Conservation (phyloP, 2,888 invertebrate species). For the Aspidiotus destructor region DNA sequence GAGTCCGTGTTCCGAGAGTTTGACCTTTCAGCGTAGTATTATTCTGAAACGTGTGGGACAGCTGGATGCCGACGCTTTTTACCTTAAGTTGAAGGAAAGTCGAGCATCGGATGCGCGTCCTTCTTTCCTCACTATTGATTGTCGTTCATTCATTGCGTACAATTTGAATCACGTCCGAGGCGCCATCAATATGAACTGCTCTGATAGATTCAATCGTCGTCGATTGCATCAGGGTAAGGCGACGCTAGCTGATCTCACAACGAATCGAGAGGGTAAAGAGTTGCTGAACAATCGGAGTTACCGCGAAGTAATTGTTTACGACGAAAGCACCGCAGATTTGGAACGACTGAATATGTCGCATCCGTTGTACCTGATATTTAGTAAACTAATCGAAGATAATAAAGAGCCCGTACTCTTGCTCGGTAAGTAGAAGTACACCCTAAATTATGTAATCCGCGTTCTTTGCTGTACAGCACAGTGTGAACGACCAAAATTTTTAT, state of each 20-base stretch:
- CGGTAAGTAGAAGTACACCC: slow-evolving; percentile 47
- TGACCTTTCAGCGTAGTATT: slow-evolving; percentile 47
- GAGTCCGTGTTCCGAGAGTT: slow-evolving; percentile 50
- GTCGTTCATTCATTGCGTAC: slow-evolving; percentile 54
- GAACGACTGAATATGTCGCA: slow-evolving; percentile 51
- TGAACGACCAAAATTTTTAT: too few species aligned
- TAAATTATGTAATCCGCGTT: too few species aligned
- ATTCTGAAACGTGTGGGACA: slow-evolving; percentile 46
- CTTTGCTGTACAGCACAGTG: too few species aligned
- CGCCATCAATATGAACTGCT: slow-evolving; percentile 61
- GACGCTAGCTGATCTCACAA: slow-evolving; percentile 55
- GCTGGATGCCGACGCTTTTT: slow-evolving; percentile 30
- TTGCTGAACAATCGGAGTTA: slow-evolving; percentile 48
- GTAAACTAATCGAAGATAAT: slow-evolving; percentile 57
- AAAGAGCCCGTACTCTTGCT: slow-evolving; percentile 55
- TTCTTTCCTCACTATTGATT: slow-evolving; percentile 36
- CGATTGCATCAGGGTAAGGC: slow-evolving; percentile 58
- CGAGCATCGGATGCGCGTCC: slow-evolving; percentile 6
- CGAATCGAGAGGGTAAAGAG: slow-evolving; percentile 55
- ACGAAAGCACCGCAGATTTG: slow-evolving; percentile 55
- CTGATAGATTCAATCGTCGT: slow-evolving; percentile 57
- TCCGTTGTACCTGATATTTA: slow-evolving; percentile 55
- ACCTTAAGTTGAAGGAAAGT: slow-evolving; percentile 28
- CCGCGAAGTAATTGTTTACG: slow-evolving; percentile 59
- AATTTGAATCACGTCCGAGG: slow-evolving; percentile 59